Conservation (phyloP, 2,797 vertebrate genomes). For the Hydrocynus forskahlii region DNA sequence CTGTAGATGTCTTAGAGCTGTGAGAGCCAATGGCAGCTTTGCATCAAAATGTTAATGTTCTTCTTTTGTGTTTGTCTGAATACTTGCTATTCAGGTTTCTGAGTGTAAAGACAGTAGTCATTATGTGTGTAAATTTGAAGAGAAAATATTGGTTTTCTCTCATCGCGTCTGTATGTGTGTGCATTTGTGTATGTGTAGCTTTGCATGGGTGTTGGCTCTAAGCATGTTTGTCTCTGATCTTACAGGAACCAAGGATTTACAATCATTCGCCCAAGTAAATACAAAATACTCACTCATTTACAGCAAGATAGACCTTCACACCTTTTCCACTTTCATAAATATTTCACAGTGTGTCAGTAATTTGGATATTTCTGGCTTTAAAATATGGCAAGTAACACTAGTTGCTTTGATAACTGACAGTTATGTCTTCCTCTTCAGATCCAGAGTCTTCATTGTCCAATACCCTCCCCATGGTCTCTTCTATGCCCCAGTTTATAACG, state of each 20-base stretch:
- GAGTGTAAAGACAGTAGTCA: too few species aligned
- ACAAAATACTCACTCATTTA: conserved; percentile 1
- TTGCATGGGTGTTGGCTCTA: background rate
- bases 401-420: background rate
- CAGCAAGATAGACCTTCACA: background rate
- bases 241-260: conserved; percentile 30
- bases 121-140: too few species aligned
- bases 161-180: background rate
- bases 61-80: too few species aligned
- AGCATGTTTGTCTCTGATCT: background rate
- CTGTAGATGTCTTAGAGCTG: too few species aligned
- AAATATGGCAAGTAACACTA: background rate
- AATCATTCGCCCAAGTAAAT: conserved; percentile 34
- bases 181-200: background rate
- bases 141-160: background rate
- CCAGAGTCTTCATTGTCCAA: background rate
- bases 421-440: conserved; percentile 1
- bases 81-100: too few species aligned
- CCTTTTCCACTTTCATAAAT: background rate
- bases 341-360: too few species aligned
- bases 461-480: background rate
- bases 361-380: background rate
- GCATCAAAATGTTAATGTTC: too few species aligned
- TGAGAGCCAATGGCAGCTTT: too few species aligned
- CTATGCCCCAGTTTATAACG: conserved; percentile 2